Conservation (phyloP, 2,888 invertebrate genomes). For the Argyresthia goedartella region DNA sequence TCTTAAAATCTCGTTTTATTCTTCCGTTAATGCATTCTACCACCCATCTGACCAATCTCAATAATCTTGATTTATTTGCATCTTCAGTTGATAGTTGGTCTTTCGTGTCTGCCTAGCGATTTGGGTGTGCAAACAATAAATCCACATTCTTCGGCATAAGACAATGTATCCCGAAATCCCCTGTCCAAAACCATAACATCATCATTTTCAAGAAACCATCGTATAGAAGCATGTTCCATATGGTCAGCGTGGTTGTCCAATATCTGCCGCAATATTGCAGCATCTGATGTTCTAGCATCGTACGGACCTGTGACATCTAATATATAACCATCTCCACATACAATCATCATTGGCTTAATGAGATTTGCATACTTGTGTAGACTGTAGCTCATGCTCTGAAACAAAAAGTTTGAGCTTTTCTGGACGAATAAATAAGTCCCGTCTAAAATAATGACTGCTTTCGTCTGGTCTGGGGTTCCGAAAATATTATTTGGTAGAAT, state of each 20-base stretch:
- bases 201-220: background rate
- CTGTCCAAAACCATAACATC: constrained; percentile 6
- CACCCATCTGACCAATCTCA: constrained; percentile 6
- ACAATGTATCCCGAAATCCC: constrained; percentile 7
- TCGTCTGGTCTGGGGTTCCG: constrained; percentile 1
- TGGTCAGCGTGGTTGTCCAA: background rate
- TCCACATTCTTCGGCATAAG: constrained; percentile 7
- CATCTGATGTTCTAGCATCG: constrained; percentile 7
- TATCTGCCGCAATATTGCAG: background rate
- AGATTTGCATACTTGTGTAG: background rate
- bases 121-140: constrained; percentile 7
- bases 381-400: constrained; percentile 11
- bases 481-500: constrained; percentile 5
- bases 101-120: constrained; percentile 8
- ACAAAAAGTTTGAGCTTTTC: constrained; percentile 7
- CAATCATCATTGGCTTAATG: background rate
- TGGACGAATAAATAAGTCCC: constrained; percentile 13
- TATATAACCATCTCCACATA: constrained; percentile 7
- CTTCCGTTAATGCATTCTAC: constrained; percentile 12
- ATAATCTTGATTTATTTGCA: constrained; percentile 6
- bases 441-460: constrained; percentile 11
- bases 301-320: constrained; percentile 11
- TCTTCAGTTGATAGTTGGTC: constrained; percentile 9
- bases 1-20: constrained; percentile 14
- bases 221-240: background rate